Base-by-base conservation (phyloP, 2,113 vertebrate genomes). In the Circaetus gallicus region DNA sequence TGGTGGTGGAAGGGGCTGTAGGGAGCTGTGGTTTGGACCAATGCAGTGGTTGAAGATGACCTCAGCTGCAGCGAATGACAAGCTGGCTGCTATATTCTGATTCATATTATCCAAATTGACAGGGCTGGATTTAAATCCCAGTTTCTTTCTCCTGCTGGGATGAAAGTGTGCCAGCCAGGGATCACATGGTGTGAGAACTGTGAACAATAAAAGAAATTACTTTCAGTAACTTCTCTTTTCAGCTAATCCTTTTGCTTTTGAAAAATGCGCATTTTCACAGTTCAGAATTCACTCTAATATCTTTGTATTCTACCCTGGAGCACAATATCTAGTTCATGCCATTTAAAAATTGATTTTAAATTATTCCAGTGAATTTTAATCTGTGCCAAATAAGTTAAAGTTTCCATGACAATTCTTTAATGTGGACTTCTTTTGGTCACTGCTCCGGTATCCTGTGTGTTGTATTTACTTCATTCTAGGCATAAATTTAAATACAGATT, bases 21-120 rank as follows among this genome's bases (percentile, higher is more conserved):
- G 93, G 66, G 93, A 91, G 61, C 40, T 95, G 81, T 40, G 94
- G 52, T 79, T 91, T 96, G 91, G 88, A 84, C 10, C 29, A n/a
- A 9, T 0, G 3, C 74, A 36, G 50, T 14, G 40, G n/a, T 8
- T 84, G 72, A 38, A 59, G 85, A 58, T 82, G 38, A 93, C 61
- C 86, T 96, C 92, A 92, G 67, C 86, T 83, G 38, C 72, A 47
- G 56, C 5, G 11, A 83, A 92, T 62, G 72, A 74, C 63, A 76
- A 62, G 61, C 71, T 93, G 88, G 62, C 92, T 89, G 77, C 76
- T 52, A 0, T 32, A 25, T 49, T 86, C 76, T 89, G 92, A 74
- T 89, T 93, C 94, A 40, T 25, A 16, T 63, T 89, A 55, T 67
- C 86, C 24, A 0, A 86, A 86, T 11, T 72, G 90, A 47, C 77